These are phyloP conservation scores for Clitarchus hookeri DNA, from an alignment of 2,888 invertebrate species.

Conservation along the genomic window DNA sequence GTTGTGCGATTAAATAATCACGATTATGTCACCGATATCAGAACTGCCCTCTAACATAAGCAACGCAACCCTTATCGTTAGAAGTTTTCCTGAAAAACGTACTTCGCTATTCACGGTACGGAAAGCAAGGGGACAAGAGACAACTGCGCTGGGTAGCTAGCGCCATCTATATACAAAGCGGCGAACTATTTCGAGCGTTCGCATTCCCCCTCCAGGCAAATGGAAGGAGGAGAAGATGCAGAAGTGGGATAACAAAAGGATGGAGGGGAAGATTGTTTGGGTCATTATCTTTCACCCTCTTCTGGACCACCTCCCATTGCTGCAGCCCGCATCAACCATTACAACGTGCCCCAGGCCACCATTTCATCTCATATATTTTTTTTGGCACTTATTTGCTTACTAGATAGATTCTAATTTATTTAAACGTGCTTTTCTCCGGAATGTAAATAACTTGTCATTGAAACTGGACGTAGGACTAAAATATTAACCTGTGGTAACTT, in stretches of 20 bases:
- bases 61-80: too few species aligned
- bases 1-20: too few species aligned
- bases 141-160: background rate
- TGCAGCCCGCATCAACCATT: background rate
- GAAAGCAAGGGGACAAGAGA: too few species aligned
- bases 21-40: too few species aligned
- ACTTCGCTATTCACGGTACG: too few species aligned
- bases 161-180: background rate
- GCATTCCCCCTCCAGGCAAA: background rate
- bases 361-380: background rate
- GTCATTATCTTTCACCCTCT: background rate
- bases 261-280: background rate
- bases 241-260: background rate
- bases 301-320: background rate
- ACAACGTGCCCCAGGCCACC: background rate
- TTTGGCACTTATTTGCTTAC: background rate
- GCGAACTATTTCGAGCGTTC: background rate
- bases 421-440: too few species aligned
- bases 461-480: too few species aligned
- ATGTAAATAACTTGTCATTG: too few species aligned
- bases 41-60: too few species aligned
- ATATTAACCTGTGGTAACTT: too few species aligned
- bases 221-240: background rate
- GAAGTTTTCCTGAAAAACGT: too few species aligned
- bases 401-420: background rate